phyloP scores from a whole-genome alignment of 2,113 vertebrate genomes.

The Pyxicephalus adspersus region DNA sequence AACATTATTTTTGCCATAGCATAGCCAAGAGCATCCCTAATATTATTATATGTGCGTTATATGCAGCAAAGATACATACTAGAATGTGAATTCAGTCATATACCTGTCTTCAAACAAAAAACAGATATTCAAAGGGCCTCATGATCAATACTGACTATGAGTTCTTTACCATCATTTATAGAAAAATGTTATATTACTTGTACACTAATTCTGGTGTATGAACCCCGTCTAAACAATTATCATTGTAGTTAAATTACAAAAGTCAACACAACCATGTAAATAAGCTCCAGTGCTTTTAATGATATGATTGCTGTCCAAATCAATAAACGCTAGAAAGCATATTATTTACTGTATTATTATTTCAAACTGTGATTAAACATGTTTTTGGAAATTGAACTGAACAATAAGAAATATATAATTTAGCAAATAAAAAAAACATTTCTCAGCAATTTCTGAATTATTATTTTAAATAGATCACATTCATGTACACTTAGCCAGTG shows the following conservation, averaged over 20 bases:
- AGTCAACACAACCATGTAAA: conserved; percentile 31
- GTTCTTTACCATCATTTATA: background rate
- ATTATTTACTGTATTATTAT: conserved; percentile 67
- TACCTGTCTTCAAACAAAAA: too few relatives aligned
- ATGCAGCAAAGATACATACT: too few relatives aligned
- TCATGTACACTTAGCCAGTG: conserved; percentile 69
- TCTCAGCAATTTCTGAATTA: conserved; percentile 69
- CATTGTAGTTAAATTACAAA: conserved; percentile 30
- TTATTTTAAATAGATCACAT: conserved; percentile 77
- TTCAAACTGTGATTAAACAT: conserved; percentile 70
- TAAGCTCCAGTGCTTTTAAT: conserved; percentile 58
- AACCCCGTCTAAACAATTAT: conserved; percentile 37
- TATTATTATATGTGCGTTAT: too few relatives aligned
- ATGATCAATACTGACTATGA: background rate
- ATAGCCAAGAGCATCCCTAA: too few relatives aligned
- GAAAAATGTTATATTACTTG: conserved; percentile 2
- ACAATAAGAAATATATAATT: conserved; percentile 78
- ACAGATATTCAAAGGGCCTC: too few relatives aligned
- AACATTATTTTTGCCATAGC: too few relatives aligned
- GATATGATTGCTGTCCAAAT: conserved; percentile 61
- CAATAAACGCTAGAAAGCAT: conserved; percentile 59
- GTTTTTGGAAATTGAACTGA: conserved; percentile 77
- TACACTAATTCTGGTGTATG: conserved; percentile 11
- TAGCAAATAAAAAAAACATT: conserved; percentile 72
- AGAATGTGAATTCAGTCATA: too few relatives aligned